Conservation (phyloP, 2,888 invertebrate genomes). For the Protodeltote pygarga region DNA sequence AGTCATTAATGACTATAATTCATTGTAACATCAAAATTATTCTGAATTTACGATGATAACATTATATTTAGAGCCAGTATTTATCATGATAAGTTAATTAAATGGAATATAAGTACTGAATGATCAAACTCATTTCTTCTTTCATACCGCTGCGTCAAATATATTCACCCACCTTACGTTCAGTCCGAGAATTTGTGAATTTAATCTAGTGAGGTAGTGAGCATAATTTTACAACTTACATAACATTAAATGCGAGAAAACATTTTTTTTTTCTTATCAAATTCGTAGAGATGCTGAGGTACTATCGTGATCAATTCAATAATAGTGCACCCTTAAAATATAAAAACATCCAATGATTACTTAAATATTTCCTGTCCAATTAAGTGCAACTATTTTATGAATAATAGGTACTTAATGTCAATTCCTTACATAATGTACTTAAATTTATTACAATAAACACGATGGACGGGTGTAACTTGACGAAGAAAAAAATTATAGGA, state of each 20-base stretch:
- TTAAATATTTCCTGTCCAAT: slow-evolving; percentile 74
- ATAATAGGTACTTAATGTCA: slow-evolving; percentile 78
- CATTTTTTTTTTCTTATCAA: slow-evolving; percentile 71
- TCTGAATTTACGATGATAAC: slow-evolving; percentile 41
- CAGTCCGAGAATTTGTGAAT: slow-evolving; percentile 54
- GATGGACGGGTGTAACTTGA: slow-evolving; percentile 87
- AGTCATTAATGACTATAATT: slow-evolving; percentile 64
- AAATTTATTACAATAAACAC: slow-evolving; percentile 80
- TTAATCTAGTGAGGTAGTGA: slow-evolving; percentile 73
- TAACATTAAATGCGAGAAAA: slow-evolving; percentile 75
- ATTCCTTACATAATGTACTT: slow-evolving; percentile 82
- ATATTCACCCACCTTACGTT: slow-evolving; percentile 37
- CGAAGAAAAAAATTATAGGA: slow-evolving; percentile 65
- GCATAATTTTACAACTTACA: slow-evolving; percentile 72
- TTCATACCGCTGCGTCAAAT: slow-evolving; percentile 27
- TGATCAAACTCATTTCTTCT: slow-evolving; percentile 40
- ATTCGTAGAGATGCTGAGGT: slow-evolving; percentile 73
- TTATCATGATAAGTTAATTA: slow-evolving; percentile 49
- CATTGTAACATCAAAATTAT: slow-evolving; percentile 54
- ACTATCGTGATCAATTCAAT: slow-evolving; percentile 56
- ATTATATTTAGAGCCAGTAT: slow-evolving; percentile 56
- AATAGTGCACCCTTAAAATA: slow-evolving; percentile 78
- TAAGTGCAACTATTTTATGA: slow-evolving; percentile 79
- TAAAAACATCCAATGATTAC: slow-evolving; percentile 77
- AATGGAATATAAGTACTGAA: slow-evolving; percentile 45